Evolutionary conservation across 2,888 invertebrate species (phyloP), one percentile per base, ranked within the genome.

Genomic region (Adelphocoris suturalis): DNA sequence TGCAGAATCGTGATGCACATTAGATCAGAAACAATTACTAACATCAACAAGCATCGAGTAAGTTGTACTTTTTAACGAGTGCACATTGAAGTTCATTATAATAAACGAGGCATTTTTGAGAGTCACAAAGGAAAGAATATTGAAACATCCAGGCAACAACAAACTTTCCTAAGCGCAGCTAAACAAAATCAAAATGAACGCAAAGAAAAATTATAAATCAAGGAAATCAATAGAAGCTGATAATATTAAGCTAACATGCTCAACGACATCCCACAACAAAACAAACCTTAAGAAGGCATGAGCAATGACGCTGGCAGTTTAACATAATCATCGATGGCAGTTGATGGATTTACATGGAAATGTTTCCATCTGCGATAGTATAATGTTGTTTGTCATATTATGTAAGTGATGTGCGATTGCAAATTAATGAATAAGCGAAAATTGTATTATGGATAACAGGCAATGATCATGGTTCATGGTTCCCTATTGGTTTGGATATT

Each of bases 251-350:
- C 86, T 86, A 86, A 19, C 88, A 88, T 88, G 88, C 88, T 88
- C 61, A 55, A 81, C 52, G 52, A 88, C 78, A 27, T 88, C 23
- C 37, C 55, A 88, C 52, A 81, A 88, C 80, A 88, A 57, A 82
- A 89, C 89, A 81, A 89, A 89, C 89, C 89, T 89, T 61, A 76
- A 84, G 87, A 89, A 89, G 89, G 89, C 89, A 89, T 81, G 89
- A 89, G 81, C 81, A 82, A 84, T 82, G 89, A 82, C 82, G 89
- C 89, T 89, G 89, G 89, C 61, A 61, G 23, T 47, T 75, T 47
- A 86, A 68, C 61, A 46, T 85, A 23, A 52, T 85, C 68, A 86
- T 86, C 86, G 86, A 86, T 86, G 86, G 86, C 75, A 86, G 86
- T 37, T 86, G 86, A 86, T 86, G 86, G 68, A 75, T 82, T 82